Evolutionary conservation across 2,888 invertebrate species (phyloP), one percentile per base, ranked within the genome.

Genomic region (Synanthedon vespiformis): DNA sequence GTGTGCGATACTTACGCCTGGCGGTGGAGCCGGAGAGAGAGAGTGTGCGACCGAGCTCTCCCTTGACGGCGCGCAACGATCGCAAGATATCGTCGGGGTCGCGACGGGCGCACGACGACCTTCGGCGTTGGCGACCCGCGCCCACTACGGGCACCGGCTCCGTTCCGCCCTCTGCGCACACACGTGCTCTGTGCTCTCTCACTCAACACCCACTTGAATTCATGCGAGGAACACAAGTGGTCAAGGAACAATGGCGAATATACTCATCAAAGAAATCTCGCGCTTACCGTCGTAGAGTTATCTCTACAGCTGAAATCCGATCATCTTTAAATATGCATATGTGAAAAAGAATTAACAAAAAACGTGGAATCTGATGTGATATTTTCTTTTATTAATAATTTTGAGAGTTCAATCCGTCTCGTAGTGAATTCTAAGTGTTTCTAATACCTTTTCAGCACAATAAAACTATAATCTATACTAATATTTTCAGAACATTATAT

Each of bases 41-140:
- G 90, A 94, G 93, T 53, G 94, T 94, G 55, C 95, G 90, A 53
- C 93, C 94, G 49, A 95, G 88, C 73, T 95, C 94, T 51, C 94
- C 94, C 71, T 93, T 93, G 58, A 94, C 94, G 54, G 93, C 92
- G 70, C 94, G 95, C 62, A 95, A 80, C 34, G 92, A 93, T 64
- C 93, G 93, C 58, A 95, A 79, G 64, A 95, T 94, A 80, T 95
- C 95, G 74, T 95, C 95, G 1, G 94, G 94, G 80, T 95, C 94
- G 63, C 94, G 91, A 48, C 94, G 91, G 48, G 93, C 93, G 72
- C 93, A 93, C 54, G 94, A 95, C 64, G 95, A 95, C 54, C 95
- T 90, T 47, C 95, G 91, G 54, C 95, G 88, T 67, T 94, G 93
- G 62, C 85, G 82, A 67, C 80, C 58, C 71, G 81, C 76, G 16